Conservation (phyloP, 92 coral and sea anemone species). For the Porites cylindrica region DNA sequence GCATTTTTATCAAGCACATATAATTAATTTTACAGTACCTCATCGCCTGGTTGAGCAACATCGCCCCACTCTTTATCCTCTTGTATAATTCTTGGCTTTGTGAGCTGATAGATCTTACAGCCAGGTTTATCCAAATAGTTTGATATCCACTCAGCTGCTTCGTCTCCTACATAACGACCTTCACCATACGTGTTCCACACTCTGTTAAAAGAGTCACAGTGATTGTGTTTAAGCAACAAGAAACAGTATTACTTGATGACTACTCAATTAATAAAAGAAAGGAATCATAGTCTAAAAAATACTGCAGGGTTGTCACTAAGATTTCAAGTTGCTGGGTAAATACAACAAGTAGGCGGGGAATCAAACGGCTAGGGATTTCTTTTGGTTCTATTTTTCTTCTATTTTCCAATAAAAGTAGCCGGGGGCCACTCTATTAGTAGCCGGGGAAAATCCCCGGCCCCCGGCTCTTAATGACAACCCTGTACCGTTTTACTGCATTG, state of each 20-base stretch:
- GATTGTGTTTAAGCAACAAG: neutral
- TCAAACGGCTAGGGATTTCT: too few relatives aligned
- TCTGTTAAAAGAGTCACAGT: slow-evolving; percentile 20
- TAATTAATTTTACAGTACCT: slow-evolving; percentile 33
- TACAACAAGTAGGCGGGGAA: too few relatives aligned
- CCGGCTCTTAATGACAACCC: too few relatives aligned
- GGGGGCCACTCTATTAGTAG: too few relatives aligned
- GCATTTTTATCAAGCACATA: neutral
- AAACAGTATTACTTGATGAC: neutral
- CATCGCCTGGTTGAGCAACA: slow-evolving; percentile 57
- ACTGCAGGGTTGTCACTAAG: too few relatives aligned
- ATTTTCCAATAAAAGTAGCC: too few relatives aligned
- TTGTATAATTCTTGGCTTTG: slow-evolving; percentile 53
- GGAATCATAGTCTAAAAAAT: neutral
- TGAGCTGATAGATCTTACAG: slow-evolving; percentile 48
- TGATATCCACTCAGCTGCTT: slow-evolving; percentile 71
- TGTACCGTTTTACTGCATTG: too few relatives aligned
- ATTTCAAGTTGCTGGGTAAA: too few relatives aligned
- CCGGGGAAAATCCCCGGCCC: too few relatives aligned
- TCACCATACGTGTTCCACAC: slow-evolving; percentile 52
- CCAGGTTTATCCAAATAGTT: slow-evolving; percentile 60
- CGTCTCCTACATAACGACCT: slow-evolving; percentile 71
- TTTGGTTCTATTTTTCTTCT: too few relatives aligned
- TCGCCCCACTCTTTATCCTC: slow-evolving; percentile 57
- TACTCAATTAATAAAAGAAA: neutral